Percentiles rank a stretch among this genome's conserved stretches.
Evolutionary conservation across 2,797 vertebrate species (phyloP).

Genomic region (Lagocephalus sceleratus): DNA sequence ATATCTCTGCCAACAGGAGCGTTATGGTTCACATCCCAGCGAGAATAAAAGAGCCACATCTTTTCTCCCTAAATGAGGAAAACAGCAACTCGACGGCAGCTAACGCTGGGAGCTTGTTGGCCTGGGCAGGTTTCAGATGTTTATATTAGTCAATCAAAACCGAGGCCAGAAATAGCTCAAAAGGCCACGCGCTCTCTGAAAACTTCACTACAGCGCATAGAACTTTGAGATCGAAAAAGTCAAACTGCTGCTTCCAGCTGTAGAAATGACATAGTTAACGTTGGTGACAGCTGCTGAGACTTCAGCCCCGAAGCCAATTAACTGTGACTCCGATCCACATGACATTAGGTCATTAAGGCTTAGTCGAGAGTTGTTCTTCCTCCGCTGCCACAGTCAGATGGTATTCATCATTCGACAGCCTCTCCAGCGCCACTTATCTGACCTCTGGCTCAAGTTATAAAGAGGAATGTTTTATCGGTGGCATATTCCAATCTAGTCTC

Average conservation of each 20-base stretch:
- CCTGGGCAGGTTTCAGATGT: conserved; percentile 36
- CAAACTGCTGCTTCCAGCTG: conserved; percentile 3
- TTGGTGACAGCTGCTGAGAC: conserved; percentile 27
- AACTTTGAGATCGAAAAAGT: neutral
- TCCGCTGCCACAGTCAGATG: conserved; percentile 22
- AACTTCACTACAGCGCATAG: conserved; percentile 2
- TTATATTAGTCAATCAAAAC: conserved; percentile 25
- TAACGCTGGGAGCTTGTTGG: conserved; percentile 16
- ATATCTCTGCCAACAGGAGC: conserved; percentile 34
- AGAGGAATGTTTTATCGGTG: conserved; percentile 12
- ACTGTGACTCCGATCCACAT: conserved; percentile 24
- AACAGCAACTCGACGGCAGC: conserved; percentile 17
- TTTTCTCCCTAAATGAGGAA: conserved; percentile 35
- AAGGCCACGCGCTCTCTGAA: neutral
- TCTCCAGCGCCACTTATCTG: conserved; percentile 18
- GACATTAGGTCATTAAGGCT: conserved; percentile 20
- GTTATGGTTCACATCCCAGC: conserved; percentile 42
- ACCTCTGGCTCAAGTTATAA: conserved; percentile 31
- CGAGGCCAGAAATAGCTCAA: conserved; percentile 3
- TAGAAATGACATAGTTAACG: conserved; percentile 25
- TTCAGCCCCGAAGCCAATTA: conserved; percentile 26
- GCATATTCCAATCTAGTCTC: conserved; percentile 31
- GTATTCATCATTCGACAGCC: conserved; percentile 27
- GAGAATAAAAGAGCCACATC: conserved; percentile 37
- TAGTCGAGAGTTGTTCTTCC: conserved; percentile 10